Evolutionary conservation across 2,113 vertebrate species (phyloP).

Genomic region (Aphelocoma coerulescens): DNA sequence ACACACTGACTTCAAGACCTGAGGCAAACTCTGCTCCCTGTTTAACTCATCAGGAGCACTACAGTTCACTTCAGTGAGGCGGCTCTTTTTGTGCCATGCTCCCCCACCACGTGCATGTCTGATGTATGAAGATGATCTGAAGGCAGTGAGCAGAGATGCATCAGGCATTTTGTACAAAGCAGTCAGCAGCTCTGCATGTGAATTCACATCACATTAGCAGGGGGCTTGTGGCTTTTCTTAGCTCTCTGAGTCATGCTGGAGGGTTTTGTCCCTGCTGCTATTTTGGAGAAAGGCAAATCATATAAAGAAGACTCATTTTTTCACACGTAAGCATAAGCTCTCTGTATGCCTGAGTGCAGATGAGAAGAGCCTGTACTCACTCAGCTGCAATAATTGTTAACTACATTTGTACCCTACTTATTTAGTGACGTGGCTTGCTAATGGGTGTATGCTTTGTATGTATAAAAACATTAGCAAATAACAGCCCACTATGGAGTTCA

Average conservation of each 20-base stretch:
- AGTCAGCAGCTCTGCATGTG: not conserved
- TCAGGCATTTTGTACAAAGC: not conserved
- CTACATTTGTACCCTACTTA: not conserved
- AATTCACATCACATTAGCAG: not conserved
- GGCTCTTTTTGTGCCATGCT: not conserved
- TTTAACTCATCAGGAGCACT: not conserved
- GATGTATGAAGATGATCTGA: fast-evolving
- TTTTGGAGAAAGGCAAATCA: not conserved
- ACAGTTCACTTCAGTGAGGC: not conserved
- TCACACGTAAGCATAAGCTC: not conserved
- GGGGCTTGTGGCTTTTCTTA: not conserved
- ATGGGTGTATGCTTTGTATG: not conserved
- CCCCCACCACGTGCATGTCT: fast-evolving
- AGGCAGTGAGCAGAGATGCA: not conserved
- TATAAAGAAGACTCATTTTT: not conserved
- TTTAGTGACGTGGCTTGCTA: not conserved
- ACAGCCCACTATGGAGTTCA: not conserved
- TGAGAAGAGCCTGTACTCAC: not conserved
- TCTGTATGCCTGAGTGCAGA: not conserved
- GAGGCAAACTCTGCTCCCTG: not conserved
- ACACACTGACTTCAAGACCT: not conserved
- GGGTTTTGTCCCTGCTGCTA: not conserved
- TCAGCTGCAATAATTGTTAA: not conserved
- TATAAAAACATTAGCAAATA: not conserved
- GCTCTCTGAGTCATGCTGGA: not conserved